Conservation (phyloP, 2,888 invertebrate genomes). For the Sylvicola cinctus region DNA sequence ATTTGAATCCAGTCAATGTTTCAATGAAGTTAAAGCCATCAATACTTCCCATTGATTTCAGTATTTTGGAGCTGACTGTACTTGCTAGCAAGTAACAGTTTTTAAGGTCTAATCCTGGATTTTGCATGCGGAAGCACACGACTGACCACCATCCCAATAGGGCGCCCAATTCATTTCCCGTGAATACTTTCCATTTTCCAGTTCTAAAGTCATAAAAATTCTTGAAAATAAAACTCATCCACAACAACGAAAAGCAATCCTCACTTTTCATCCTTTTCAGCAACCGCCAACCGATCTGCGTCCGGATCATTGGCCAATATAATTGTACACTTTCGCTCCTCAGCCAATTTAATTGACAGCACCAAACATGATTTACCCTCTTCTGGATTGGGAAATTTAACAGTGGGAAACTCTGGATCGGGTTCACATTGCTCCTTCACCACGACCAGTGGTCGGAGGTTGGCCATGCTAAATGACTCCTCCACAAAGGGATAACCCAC, state of each 20-base stretch:
- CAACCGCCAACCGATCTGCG: slow-evolving; percentile 87
- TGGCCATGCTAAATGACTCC: slow-evolving; percentile 50
- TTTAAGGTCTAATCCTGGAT: slow-evolving; percentile 26
- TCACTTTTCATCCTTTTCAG: slow-evolving; percentile 54
- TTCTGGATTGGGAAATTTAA: slow-evolving; percentile 95
- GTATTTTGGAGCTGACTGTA: slow-evolving; percentile 91
- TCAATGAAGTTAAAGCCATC: slow-evolving; percentile 65
- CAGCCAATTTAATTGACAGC: slow-evolving; percentile 59
- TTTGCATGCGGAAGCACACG: slow-evolving; percentile 30
- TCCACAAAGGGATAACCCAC: slow-evolving; percentile 69
- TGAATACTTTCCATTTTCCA: slow-evolving; percentile 71
- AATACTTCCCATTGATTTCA: slow-evolving; percentile 54
- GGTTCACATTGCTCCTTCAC: slow-evolving; percentile 56
- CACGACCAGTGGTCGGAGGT: slow-evolving; percentile 33
- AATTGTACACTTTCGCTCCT: slow-evolving; percentile 40
- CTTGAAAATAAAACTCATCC: neutral
- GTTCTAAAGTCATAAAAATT: slow-evolving; percentile 17
- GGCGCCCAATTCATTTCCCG: slow-evolving; percentile 89
- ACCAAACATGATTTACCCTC: slow-evolving; percentile 69
- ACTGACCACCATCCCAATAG: slow-evolving; percentile 89
- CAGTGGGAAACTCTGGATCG: slow-evolving; percentile 93
- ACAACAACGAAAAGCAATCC: slow-evolving; percentile 4
- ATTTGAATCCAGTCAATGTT: slow-evolving; percentile 97
- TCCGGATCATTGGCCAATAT: slow-evolving; percentile 97
- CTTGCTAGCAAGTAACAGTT: slow-evolving; percentile 76